Base-by-base conservation (phyloP, 1,140 invertebrate genomes). In the Dermatophagoides farinae region DNA sequence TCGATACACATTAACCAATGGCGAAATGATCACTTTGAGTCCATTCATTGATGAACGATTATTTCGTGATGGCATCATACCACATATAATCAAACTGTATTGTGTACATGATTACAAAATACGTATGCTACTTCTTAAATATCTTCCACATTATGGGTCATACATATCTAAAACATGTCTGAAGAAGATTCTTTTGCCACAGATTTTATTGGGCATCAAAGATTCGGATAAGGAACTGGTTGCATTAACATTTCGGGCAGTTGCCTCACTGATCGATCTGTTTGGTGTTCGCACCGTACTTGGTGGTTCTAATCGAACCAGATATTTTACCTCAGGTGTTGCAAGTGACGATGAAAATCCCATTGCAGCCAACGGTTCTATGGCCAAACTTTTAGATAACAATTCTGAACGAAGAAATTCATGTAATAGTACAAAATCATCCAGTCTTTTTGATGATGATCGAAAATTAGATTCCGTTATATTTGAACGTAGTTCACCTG, bases 181-280 rank as follows among this genome's bases (percentile, higher is more conserved):
- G 9, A 16, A 25, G 12, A 38, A 52, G 31, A n/a, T 55, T 23
- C 12, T 61, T 52, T 38, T 61, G 18, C 60, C 60, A 16, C 60
- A 61, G 25, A 61, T 61, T 41, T 37, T 55, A 16, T 18, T 61
- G 5, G 60, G 50, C 5, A 41, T 61, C 1, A 61, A 61, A 61
- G 60, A 61, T 39, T 14, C 54, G 6, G 37, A 61, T 38, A 25
- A 57, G 8, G 60, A 52, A 14, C 37, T 61, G 23, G 50, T 61
- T 11, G 39, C 60, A 22, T 14, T 55, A 12, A 61, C 60, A 9
- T 61, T 61, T 23, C n/a, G 23, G 1, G 1, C 50, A 20, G 1
- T 61, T 11, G 52, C 50, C 2, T 2, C 14, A 25, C 43, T 61
- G 25, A 23, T 61, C 12, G 37, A 57, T 23, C 8, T 46, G 6